Evolutionary conservation across 2,888 invertebrate genomes (phyloP).

Genomic region (Lithophane leautieri): DNA sequence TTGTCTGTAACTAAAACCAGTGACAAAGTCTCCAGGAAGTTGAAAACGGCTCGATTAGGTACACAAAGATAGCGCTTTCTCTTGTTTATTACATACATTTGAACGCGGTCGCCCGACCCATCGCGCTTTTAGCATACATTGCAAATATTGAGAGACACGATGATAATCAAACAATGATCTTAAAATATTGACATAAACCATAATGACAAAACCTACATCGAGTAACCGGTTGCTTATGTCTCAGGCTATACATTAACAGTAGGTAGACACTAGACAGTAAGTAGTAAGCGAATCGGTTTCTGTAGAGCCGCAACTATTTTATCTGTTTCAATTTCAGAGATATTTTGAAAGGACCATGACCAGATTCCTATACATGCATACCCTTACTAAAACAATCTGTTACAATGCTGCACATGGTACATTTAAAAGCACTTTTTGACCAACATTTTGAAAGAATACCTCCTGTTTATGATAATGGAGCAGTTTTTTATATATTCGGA

Average conservation of each 20-base stretch:
- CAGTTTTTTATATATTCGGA: too few species aligned
- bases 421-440: too few species aligned
- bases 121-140: slow-evolving; percentile 14
- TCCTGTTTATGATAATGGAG: too few species aligned
- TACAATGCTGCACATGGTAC: too few species aligned
- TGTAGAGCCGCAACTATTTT: not conserved
- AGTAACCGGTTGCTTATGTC: slow-evolving; percentile 27
- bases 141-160: slow-evolving; percentile 43
- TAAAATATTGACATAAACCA: slow-evolving; percentile 13
- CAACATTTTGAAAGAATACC: too few species aligned
- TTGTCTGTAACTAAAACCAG: not conserved
- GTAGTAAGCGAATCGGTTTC: slow-evolving; percentile 15
- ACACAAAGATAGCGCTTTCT: slow-evolving; percentile 4
- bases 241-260: not conserved
- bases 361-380: too few species aligned
- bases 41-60: not conserved
- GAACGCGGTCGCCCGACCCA: not conserved
- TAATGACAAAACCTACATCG: slow-evolving; percentile 12
- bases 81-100: not conserved
- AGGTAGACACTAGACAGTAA: slow-evolving; percentile 5
- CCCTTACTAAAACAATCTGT: too few species aligned
- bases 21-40: not conserved
- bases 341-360: too few species aligned
- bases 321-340: too few species aligned
- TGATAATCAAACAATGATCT: slow-evolving; percentile 19